Evolutionary conservation across 2,113 vertebrate species (phyloP).

Genomic region (Colinus virginianus): DNA sequence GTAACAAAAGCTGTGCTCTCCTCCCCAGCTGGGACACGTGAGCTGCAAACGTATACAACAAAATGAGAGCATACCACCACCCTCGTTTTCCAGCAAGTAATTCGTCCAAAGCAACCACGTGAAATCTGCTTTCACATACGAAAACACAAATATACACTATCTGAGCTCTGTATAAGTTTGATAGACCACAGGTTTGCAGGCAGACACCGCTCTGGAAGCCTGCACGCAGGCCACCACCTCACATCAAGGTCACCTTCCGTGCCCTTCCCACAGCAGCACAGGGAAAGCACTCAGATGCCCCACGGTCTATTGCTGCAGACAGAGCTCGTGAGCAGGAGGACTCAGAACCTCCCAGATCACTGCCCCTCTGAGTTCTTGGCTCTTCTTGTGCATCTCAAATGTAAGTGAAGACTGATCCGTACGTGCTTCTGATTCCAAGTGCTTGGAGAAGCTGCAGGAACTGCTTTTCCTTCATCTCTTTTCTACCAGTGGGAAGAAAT

Average conservation of each 20-base stretch:
- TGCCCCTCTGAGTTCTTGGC: not conserved
- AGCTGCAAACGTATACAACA: not conserved
- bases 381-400: not conserved
- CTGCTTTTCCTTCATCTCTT: not conserved
- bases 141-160: not conserved
- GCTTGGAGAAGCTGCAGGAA: not conserved
- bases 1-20: not conserved
- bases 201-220: not conserved
- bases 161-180: not conserved
- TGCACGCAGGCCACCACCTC: rapidly evolving
- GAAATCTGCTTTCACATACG: not conserved
- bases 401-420: not conserved
- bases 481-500: not conserved
- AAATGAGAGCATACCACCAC: not conserved
- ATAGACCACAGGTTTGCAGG: not conserved
- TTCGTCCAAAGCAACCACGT: not conserved
- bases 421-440: not conserved
- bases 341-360: not conserved
- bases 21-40: not conserved
- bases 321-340: not conserved
- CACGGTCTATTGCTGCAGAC: not conserved
- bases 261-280: not conserved
- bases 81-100: not conserved
- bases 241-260: not conserved
- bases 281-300: too few species aligned